Conservation (phyloP, 2,888 invertebrate species). For the Ochropleura plecta region DNA sequence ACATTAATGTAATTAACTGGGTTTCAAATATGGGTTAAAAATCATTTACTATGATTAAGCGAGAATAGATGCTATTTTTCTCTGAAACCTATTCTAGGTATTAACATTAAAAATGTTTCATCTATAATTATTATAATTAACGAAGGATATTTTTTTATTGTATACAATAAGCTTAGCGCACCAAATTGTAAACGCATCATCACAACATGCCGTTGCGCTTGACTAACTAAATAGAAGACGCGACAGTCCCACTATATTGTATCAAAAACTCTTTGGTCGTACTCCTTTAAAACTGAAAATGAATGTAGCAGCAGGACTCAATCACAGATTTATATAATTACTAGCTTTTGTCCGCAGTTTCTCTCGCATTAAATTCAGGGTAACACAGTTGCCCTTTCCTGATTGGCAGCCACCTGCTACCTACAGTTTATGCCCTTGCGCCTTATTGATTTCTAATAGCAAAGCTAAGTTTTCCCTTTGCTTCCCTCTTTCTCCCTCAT, state of each 20-base stretch:
- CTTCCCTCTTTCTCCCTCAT: no score
- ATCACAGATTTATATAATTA: background rate
- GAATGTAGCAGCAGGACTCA: background rate
- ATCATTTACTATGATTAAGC: background rate
- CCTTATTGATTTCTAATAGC: no score
- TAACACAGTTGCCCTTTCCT: no score
- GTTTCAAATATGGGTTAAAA: no score
- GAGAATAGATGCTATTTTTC: background rate
- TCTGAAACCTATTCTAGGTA: background rate
- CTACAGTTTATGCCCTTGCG: no score
- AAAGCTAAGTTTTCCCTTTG: no score
- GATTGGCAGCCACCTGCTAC: no score
- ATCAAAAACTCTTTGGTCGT: background rate
- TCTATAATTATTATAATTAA: constrained; percentile 1
- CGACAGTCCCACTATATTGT: background rate
- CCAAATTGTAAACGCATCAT: background rate
- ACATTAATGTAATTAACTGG: background rate
- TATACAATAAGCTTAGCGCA: background rate
- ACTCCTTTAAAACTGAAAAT: background rate
- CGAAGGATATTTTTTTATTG: constrained; percentile 3
- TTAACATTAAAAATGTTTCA: background rate
- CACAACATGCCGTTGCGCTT: background rate
- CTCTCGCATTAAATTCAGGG: no score
- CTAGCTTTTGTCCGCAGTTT: no score
- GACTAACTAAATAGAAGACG: background rate